These are phyloP conservation scores for Catostylus mosaicus DNA, from an alignment of 30 jellyfish, hydroid and myxozoan genomes.

Conservation along the genomic window DNA sequence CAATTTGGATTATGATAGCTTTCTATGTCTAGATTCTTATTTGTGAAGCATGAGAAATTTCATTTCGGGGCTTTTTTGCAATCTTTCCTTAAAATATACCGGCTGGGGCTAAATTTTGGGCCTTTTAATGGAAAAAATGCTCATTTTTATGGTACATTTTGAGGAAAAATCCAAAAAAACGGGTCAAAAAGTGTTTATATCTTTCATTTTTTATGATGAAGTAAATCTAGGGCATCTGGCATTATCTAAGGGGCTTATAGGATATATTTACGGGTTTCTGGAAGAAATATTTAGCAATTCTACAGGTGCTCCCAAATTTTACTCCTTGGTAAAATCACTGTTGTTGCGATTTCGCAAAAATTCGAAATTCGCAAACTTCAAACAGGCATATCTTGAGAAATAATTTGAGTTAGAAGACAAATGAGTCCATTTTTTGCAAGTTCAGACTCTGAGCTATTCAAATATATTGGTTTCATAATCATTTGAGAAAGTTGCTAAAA, in stretches of 20 bases:
- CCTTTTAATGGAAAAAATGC: neutral
- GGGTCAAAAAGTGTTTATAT: neutral
- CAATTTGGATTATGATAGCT: neutral
- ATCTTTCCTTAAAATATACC: neutral
- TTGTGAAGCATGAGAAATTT: neutral
- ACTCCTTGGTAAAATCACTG: neutral
- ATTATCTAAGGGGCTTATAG: neutral
- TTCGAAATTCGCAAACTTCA: slow-evolving; percentile 1
- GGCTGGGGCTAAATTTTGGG: neutral
- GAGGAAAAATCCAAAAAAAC: neutral
- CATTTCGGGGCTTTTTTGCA: slow-evolving; percentile 15
- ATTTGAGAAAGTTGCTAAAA: slow-evolving; percentile 21
- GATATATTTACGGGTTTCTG: neutral
- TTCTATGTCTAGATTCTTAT: neutral
- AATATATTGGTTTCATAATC: neutral
- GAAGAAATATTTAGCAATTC: neutral
- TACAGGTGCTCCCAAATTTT: neutral
- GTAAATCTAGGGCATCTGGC: neutral
- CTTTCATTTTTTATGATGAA: neutral
- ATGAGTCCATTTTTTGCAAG: slow-evolving; percentile 9
- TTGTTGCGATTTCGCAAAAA: neutral
- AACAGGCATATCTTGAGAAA: neutral
- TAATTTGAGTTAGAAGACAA: slow-evolving; percentile 12
- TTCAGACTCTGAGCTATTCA: neutral
- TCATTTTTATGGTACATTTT: neutral